Percentiles rank a stretch among this genome's conserved stretches.
These are phyloP conservation scores for Rhagonycha lutea DNA, from an alignment of 2,888 invertebrate genomes.

Conservation along the genomic window DNA sequence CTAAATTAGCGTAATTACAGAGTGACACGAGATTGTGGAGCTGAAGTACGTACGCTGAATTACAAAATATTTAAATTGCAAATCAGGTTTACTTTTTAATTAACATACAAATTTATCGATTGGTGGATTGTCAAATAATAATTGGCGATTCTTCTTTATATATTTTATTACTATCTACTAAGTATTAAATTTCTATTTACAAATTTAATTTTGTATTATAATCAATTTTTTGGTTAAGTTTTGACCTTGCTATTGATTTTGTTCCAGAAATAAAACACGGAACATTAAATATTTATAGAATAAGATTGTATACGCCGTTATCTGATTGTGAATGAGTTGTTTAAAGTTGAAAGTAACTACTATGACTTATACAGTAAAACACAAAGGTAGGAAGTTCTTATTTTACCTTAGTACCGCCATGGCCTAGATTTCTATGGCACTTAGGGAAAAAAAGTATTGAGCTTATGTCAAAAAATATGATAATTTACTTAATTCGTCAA, in stretches of 20 bases:
- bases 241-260: neutral
- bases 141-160: no score
- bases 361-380: neutral
- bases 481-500: neutral
- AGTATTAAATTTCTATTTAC: no score
- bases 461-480: neutral
- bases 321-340: neutral
- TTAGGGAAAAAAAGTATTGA: neutral
- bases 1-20: constrained; percentile 31
- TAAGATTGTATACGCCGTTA: neutral
- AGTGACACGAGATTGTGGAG: constrained; percentile 16
- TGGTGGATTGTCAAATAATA: no score
- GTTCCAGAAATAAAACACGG: neutral
- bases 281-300: neutral
- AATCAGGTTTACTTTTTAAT: constrained; percentile 8
- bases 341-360: neutral
- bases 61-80: constrained; percentile 27
- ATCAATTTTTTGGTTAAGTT: neutral
- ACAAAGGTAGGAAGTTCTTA: neutral
- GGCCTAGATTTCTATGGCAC: neutral
- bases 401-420: neutral
- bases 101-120: neutral
- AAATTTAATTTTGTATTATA: no score
- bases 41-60: neutral
- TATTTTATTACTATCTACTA: no score